Evolutionary conservation across 2,888 invertebrate species (phyloP).

Genomic region (Ormyrus rosae): DNA sequence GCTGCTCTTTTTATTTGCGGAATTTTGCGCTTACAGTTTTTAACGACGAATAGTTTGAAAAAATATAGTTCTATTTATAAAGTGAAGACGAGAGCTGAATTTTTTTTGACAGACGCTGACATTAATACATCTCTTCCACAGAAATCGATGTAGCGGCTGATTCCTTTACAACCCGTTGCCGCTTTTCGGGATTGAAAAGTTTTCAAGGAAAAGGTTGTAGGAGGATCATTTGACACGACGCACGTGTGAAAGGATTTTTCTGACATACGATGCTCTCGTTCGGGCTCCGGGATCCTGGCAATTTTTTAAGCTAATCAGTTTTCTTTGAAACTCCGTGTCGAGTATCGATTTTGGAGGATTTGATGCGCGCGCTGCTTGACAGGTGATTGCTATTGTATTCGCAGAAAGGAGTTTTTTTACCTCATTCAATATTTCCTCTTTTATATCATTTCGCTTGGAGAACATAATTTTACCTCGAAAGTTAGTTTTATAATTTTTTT

Average conservation of each 20-base stretch:
- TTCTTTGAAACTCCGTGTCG: background rate
- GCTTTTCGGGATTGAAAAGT: conserved; percentile 24
- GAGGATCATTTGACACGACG: conserved; percentile 29
- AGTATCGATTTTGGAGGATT: background rate
- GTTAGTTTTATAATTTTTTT: no score
- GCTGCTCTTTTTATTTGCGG: no score
- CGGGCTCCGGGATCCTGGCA: conserved; percentile 5
- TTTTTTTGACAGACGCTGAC: background rate
- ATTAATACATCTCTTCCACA: background rate
- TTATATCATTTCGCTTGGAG: background rate
- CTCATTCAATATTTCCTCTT: background rate
- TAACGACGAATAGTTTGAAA: no score
- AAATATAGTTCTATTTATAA: background rate
- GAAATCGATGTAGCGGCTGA: conserved; percentile 1
- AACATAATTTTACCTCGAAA: no score
- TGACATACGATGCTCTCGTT: conserved; percentile 11
- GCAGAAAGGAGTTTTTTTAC: background rate
- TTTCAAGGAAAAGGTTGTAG: conserved; percentile 23
- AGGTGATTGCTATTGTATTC: conserved; percentile 9
- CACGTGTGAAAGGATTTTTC: conserved; percentile 24
- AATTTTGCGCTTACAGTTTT: no score
- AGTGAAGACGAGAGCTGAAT: background rate
- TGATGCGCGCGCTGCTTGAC: conserved; percentile 12
- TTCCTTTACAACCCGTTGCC: conserved; percentile 11
- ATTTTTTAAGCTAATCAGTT: conserved; percentile 41